Percentiles rank a stretch among this genome's conserved stretches.
These are phyloP conservation scores for Poeciliopsis retropinna DNA, from an alignment of 2,113 vertebrate species.

Conservation along the genomic window DNA sequence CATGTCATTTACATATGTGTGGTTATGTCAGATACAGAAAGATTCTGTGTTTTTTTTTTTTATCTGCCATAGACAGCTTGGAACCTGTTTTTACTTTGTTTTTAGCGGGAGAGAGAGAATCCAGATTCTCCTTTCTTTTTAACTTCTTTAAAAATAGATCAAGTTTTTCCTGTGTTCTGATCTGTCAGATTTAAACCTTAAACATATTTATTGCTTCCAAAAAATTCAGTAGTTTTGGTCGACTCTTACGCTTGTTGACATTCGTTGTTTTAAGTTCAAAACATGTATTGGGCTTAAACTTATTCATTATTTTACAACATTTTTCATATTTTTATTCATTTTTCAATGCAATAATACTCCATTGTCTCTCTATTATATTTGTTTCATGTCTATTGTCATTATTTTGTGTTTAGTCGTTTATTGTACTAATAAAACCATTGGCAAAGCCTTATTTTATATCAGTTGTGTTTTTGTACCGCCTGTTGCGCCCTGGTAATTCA, in stretches of 20 bases:
- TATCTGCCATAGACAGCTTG: slow-evolving; percentile 22
- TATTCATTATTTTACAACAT: neutral
- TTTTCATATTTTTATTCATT: neutral
- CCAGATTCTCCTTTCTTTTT: neutral
- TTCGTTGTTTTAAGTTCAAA: too few relatives aligned
- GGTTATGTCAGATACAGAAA: slow-evolving; percentile 24
- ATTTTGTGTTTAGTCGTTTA: too few relatives aligned
- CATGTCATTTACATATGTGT: slow-evolving; percentile 56
- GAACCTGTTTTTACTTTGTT: neutral
- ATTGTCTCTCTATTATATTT: too few relatives aligned
- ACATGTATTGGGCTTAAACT: neutral
- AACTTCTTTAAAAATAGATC: neutral
- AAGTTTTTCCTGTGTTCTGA: neutral
- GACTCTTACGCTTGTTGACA: neutral
- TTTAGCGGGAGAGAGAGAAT: neutral
- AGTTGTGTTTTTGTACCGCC: too few relatives aligned
- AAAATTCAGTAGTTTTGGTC: neutral
- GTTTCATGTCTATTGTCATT: too few relatives aligned
- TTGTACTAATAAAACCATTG: too few relatives aligned
- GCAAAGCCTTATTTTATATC: too few relatives aligned
- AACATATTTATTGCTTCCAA: neutral
- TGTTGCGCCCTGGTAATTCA: too few relatives aligned
- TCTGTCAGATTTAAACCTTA: neutral
- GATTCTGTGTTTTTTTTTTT: neutral
- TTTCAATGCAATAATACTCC: neutral